phyloP scores from a whole-genome alignment of 2,888 invertebrate genomes.

The Caenorhabditis macrosperma region DNA sequence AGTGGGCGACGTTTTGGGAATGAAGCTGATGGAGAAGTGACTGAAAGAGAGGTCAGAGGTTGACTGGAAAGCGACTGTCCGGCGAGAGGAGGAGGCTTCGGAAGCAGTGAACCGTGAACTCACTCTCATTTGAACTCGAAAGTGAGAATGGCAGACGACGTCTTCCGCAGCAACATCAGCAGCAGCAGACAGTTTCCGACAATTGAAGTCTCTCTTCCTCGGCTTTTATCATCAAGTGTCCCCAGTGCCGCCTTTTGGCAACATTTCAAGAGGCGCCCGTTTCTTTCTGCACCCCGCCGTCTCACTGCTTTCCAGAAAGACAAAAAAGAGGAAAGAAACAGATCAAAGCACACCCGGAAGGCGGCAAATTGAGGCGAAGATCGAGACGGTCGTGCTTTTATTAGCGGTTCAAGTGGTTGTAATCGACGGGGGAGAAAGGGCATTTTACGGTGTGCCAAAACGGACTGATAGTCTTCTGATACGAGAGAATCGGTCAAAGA shows the following conservation, averaged over 20 bases:
- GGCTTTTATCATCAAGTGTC: constrained; percentile 59
- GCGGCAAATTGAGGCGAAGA: constrained; percentile 6
- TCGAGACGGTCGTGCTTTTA: constrained; percentile 6
- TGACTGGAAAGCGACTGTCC: constrained; percentile 23
- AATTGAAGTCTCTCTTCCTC: constrained; percentile 38
- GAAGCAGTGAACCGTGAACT: constrained; percentile 32
- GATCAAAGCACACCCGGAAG: constrained; percentile 27
- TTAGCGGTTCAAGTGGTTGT: constrained; percentile 30
- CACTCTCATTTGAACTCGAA: constrained; percentile 38
- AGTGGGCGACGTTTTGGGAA: too few species aligned
- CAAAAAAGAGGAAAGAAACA: constrained; percentile 1
- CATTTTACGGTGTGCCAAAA: constrained; percentile 28
- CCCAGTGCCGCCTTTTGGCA: constrained; percentile 47
- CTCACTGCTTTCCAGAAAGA: constrained; percentile 30
- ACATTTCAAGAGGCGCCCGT: constrained; percentile 55
- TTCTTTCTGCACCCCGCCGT: constrained; percentile 23
- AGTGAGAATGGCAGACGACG: constrained; percentile 21
- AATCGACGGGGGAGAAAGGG: constrained; percentile 17
- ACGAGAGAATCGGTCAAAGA: neutral
- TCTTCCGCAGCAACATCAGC: neutral
- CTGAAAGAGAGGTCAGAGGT: constrained; percentile 1
- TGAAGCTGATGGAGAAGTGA: neutral
- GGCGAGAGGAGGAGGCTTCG: constrained; percentile 11
- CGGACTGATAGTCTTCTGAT: constrained; percentile 6
- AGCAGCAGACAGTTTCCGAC: constrained; percentile 23